phyloP scores from a whole-genome alignment of 2,888 invertebrate species.

The Doris montereyensis region DNA sequence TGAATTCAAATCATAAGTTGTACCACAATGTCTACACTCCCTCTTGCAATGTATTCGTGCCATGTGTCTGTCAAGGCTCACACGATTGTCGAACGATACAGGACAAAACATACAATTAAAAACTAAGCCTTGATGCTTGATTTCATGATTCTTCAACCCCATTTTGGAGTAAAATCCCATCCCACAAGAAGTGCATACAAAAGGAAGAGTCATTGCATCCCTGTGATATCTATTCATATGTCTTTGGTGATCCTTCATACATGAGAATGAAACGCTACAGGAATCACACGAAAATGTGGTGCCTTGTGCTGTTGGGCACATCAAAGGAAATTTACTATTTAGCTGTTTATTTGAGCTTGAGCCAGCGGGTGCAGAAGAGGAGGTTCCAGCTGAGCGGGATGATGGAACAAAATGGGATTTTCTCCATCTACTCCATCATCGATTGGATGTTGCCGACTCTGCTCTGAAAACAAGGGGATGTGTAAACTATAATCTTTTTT shows the following conservation, averaged over 20 bases:
- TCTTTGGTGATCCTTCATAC: conserved; percentile 16
- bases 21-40: no score
- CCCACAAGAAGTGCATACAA: conserved; percentile 32
- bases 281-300: neutral
- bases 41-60: no score
- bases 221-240: conserved; percentile 34
- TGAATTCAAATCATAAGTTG: no score
- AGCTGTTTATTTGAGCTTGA: neutral
- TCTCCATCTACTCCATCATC: no score
- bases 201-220: conserved; percentile 26
- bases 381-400: no score
- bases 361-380: neutral
- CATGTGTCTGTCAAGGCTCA: no score
- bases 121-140: conserved; percentile 32
- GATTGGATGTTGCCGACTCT: no score
- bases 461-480: no score
- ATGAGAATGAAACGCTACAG: neutral
- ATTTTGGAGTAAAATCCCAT: conserved; percentile 32
- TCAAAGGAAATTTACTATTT: neutral
- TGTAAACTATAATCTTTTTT: no score
- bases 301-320: no score
- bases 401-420: no score
- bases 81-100: no score
- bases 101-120: conserved; percentile 34
- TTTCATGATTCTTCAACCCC: conserved; percentile 33